phyloP scores from a whole-genome alignment of 2,113 vertebrate species.

The Coturnix japonica region DNA sequence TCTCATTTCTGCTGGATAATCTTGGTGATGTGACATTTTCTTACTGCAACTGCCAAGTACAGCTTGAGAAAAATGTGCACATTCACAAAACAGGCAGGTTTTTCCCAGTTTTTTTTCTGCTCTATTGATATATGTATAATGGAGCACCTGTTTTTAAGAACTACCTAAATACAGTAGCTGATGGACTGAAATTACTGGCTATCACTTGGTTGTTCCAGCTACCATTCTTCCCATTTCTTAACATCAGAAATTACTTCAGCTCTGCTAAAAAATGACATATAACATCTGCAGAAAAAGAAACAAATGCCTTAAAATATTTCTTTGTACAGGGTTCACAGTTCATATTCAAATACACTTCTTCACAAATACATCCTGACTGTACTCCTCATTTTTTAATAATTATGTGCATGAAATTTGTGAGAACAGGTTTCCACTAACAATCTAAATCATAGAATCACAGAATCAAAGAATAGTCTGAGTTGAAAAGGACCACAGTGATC shows the following conservation, averaged over 20 bases:
- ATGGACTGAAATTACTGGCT: background rate
- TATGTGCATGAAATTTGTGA: background rate
- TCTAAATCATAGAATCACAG: too few species aligned
- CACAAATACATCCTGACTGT: background rate
- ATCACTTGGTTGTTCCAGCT: background rate
- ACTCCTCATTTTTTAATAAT: background rate
- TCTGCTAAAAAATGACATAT: background rate
- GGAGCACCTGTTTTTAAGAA: background rate
- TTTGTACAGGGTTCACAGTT: background rate
- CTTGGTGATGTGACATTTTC: background rate
- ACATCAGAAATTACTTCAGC: background rate
- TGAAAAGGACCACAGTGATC: too few species aligned
- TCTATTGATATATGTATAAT: background rate
- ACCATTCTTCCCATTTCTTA: background rate
- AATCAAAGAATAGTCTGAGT: too few species aligned
- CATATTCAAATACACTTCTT: background rate
- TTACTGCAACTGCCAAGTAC: background rate
- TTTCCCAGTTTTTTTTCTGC: background rate
- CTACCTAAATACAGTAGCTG: background rate
- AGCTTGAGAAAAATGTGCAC: background rate
- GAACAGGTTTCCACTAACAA: fast-evolving
- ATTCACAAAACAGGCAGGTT: background rate
- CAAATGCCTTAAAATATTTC: background rate
- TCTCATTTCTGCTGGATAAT: background rate
- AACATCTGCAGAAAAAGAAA: background rate